A percentile compares a stretch with the other conserved stretches of the same genome.
These are phyloP conservation scores for Petrophora chlorosata DNA, from an alignment of 2,888 invertebrate genomes.

Conservation along the genomic window DNA sequence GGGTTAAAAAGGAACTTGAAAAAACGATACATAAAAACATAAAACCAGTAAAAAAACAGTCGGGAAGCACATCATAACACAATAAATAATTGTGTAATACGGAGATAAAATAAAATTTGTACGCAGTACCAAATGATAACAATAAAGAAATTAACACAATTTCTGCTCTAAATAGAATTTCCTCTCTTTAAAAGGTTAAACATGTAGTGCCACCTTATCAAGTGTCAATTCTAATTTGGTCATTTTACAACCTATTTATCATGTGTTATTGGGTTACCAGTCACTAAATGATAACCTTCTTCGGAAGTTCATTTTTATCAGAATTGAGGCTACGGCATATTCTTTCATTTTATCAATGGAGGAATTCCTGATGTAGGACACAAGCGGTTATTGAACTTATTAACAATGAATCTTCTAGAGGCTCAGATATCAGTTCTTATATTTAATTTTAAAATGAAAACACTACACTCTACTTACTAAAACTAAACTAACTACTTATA, in stretches of 20 bases:
- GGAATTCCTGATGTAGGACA: not conserved
- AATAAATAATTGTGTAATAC: no score
- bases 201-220: no score
- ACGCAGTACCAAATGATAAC: no score
- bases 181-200: not conserved
- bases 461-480: no score
- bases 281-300: constrained; percentile 2
- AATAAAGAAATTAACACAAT: not conserved
- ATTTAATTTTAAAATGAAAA: no score
- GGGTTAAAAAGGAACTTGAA: no score
- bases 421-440: not conserved
- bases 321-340: not conserved
- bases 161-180: not conserved
- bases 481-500: no score
- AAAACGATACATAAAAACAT: no score
- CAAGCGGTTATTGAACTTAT: not conserved
- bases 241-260: not conserved
- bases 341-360: not conserved
- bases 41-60: no score
- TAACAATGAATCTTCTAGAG: not conserved
- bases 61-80: no score
- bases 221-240: not conserved
- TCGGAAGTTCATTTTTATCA: not conserved
- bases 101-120: no score
- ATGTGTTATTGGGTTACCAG: not conserved